These are phyloP conservation scores for Sebastes wilsoni DNA, from an alignment of 2,797 vertebrate genomes.

Conservation along the genomic window DNA sequence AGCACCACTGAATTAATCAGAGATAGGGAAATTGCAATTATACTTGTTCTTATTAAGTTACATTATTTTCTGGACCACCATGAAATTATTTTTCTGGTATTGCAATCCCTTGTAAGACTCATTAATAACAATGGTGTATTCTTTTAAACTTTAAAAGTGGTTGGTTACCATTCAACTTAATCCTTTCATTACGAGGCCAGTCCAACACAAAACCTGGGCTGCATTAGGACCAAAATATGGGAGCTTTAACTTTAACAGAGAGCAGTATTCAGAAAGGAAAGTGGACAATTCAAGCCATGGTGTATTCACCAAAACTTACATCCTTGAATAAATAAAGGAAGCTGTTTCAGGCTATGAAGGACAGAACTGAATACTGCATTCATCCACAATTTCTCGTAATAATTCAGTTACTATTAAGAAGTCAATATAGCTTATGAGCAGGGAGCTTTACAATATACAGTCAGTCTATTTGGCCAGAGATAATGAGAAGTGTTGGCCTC, in stretches of 20 bases:
- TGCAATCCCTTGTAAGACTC: constrained; percentile 38
- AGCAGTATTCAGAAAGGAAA: constrained; percentile 6
- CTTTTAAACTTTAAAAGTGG: constrained; percentile 23
- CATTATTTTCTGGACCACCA: constrained; percentile 74
- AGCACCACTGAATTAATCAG: constrained; percentile 77
- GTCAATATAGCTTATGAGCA: not conserved
- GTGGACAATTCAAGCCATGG: not conserved
- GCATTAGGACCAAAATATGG: not conserved
- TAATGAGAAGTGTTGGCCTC: not conserved
- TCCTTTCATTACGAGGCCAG: constrained; percentile 1
- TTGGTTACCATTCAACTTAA: constrained; percentile 17
- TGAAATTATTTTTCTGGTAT: constrained; percentile 63
- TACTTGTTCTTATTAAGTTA: constrained; percentile 75
- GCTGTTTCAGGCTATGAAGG: constrained; percentile 11
- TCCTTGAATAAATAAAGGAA: constrained; percentile 25
- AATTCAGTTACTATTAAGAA: not conserved
- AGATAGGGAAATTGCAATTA: constrained; percentile 75
- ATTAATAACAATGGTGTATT: constrained; percentile 53
- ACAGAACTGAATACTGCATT: constrained; percentile 7
- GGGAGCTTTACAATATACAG: not conserved
- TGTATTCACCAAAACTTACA: constrained; percentile 11
- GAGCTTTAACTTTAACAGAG: not conserved
- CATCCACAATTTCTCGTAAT: not conserved
- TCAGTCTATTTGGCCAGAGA: not conserved
- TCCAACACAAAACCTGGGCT: not conserved